Base-by-base conservation (phyloP, 1,140 invertebrate genomes). In the Eueides isabella region DNA sequence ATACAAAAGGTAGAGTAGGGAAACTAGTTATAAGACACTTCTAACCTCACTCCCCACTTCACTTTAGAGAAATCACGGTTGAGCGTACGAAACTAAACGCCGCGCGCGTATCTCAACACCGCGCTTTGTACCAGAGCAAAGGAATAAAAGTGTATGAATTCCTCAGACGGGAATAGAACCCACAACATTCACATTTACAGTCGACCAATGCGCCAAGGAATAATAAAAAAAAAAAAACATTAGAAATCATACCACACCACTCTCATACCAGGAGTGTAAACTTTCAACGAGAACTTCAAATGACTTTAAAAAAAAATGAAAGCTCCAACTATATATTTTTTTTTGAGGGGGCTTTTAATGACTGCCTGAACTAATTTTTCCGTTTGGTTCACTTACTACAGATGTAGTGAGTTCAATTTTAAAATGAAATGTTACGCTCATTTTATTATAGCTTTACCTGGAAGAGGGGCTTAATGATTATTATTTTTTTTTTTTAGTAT, bases 221-320 rank as follows among this genome's bases (percentile, higher is more conserved):
- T 19, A n/a, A 48, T 19, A 23, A n/a, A 5, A 38, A 48, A 48
- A n/a, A 48, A 48, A 23, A n/a, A 48, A 48, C 9, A 48, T 48
- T 48, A 48, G 41, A 48, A 48, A 48, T 48, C 35, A 48, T 19
- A 0, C 41, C n/a, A 23, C 41, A 5, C 41, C 6, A 19, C 41
- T 19, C n/a, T n/a, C 5, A 19, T 19, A 48, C 14, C 35, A 23
- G 41, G 41, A n/a, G 41, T 55, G 48, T 55, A 55, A 55, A 55
- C 2, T 55, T 55, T 55, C 19, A 55, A 23, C 48, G 48, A 55
- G 48, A 55, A 23, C 35, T 33, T 19, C n/a, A n/a, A 23, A 5
- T 26, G 3, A 55, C 48, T 55, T 44, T 55, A 55, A 55, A 55
- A 55, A 55, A 55, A 55, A 55, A 55, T 26, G 9, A 55, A 55